Conservation (phyloP, 2,113 vertebrate species). For the Carlito syrichta region DNA sequence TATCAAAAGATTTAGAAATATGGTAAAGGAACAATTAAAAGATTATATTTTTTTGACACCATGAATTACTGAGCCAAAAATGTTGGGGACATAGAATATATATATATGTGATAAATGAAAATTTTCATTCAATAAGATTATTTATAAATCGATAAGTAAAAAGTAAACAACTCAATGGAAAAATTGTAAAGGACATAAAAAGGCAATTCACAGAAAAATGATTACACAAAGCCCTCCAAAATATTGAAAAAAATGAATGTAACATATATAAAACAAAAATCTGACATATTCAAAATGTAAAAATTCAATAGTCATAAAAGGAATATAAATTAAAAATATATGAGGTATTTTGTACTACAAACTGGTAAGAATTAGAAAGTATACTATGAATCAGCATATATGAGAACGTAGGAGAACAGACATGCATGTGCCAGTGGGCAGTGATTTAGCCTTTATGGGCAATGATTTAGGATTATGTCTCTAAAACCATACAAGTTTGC, state of each 20-base stretch:
- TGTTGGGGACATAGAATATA: background rate
- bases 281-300: background rate
- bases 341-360: background rate
- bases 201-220: background rate
- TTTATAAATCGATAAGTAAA: background rate
- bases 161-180: background rate
- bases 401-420: background rate
- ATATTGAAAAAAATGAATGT: background rate
- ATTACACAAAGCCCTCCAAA: background rate
- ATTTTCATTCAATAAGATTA: background rate
- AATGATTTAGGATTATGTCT: background rate
- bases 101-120: background rate
- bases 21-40: background rate
- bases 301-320: background rate
- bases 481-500: background rate
- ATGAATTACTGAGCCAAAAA: background rate
- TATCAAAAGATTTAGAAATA: background rate
- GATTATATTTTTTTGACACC: background rate
- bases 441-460: background rate
- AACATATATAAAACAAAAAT: background rate
- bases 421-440: fast-evolving
- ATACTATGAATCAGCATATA: background rate
- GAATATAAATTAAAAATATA: background rate
- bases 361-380: background rate
- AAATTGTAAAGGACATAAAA: background rate